Evolutionary conservation across 2,888 invertebrate genomes (phyloP).

Genomic region (Synanthedon andrenaeformis): DNA sequence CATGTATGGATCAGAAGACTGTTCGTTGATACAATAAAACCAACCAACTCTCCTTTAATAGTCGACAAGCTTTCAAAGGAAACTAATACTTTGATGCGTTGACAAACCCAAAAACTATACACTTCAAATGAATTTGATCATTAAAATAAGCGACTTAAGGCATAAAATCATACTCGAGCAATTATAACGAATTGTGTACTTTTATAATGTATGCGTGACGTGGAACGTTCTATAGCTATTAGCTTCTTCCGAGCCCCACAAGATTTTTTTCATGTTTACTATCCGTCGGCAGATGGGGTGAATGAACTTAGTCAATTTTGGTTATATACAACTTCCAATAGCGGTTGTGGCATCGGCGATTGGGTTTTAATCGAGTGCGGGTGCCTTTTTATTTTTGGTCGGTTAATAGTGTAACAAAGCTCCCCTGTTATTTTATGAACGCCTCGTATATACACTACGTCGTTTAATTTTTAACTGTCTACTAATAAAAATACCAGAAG

Average conservation of each 20-base stretch:
- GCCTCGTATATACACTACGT: constrained; percentile 3
- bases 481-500: too few species aligned
- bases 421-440: constrained; percentile 8
- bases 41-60: constrained; percentile 4
- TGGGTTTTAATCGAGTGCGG: neutral
- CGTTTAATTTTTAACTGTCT: too few species aligned
- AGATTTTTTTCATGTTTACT: constrained; percentile 9
- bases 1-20: too few species aligned
- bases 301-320: constrained; percentile 31
- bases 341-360: neutral
- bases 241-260: constrained; percentile 10
- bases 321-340: constrained; percentile 23
- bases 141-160: neutral
- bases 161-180: neutral
- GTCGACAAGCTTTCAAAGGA: constrained; percentile 7
- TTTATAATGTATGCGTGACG: constrained; percentile 7
- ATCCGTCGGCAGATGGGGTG: constrained; percentile 26
- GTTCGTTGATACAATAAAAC: neutral
- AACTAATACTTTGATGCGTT: constrained; percentile 5
- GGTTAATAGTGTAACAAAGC: constrained; percentile 5
- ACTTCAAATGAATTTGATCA: neutral
- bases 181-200: neutral
- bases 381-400: neutral
- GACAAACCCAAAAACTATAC: neutral
- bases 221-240: constrained; percentile 7